Evolutionary conservation across 2,113 vertebrate species (phyloP), one percentile per base, ranked within the genome.

Genomic region (Pangasianodon gigas): DNA sequence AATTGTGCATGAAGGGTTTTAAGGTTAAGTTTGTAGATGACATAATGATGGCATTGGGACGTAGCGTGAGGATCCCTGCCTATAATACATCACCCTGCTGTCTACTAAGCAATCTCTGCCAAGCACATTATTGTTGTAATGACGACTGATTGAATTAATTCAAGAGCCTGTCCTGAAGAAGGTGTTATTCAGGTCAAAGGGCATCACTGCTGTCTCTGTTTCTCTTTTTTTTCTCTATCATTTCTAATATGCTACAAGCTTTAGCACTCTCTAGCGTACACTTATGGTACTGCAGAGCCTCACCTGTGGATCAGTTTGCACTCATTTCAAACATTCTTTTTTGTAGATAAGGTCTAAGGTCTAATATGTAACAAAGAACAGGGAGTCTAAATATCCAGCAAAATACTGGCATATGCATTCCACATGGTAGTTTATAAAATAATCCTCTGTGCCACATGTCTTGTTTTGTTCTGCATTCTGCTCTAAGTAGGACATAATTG

Each of bases 201-300:
- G 21, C 71, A 77, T 85, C 44, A 41, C 41, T 9, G 21, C 54
- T 81, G 8, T 54, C 44, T 65, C 58, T 3, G 79, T 32, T 19
- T n/a, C 48, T 81, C 79, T 80, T 52, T 60, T 54, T 9, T 62
- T 75, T 52, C 8, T 1, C 1, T 48, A 9, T 29, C n/a, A 4
- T 29, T 69, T 46, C 32, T 29, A 67, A 52, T 10, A 87, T 90
- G 48, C 71, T 52, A 37, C 92, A 69, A 91, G 82, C 90, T 94
- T 93, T 89, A 90, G 89, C 89, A 91, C 91, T 89, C 90, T 91
- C 67, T 69, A 91, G 62, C 14, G 85, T 54, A 56, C 21, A 52
- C 11, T 74, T 13, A 6, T 5, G 58, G 56, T 80, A 88, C 21
- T 88, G 71, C 82, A 85, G 1, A 51, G 56, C 6, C 14, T 75